phyloP scores from a whole-genome alignment of 1,140 invertebrate species.

The Anastrepha ludens region DNA sequence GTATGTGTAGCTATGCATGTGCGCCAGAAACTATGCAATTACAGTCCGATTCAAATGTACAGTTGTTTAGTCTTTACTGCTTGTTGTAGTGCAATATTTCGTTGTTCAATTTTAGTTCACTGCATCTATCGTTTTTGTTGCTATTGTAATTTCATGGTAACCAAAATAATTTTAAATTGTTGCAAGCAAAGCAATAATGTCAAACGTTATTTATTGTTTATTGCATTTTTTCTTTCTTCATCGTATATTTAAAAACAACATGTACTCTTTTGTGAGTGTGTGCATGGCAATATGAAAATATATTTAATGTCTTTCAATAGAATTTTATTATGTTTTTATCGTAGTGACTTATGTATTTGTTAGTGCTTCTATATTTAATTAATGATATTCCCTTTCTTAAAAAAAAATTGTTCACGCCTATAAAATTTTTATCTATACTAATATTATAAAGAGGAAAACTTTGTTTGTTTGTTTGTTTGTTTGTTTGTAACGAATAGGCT shows the following conservation, averaged over 20 bases:
- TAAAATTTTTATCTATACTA: too few relatives aligned
- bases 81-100: not conserved
- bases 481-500: too few relatives aligned
- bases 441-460: too few relatives aligned
- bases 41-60: not conserved
- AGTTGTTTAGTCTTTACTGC: not conserved
- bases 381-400: too few relatives aligned
- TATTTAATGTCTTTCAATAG: not conserved
- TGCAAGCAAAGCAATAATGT: slow-evolving; percentile 51
- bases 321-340: not conserved
- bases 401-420: too few relatives aligned
- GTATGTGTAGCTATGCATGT: not conserved
- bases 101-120: not conserved
- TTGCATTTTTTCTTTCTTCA: not conserved
- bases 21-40: not conserved
- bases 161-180: slow-evolving; percentile 32
- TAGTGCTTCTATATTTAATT: too few relatives aligned
- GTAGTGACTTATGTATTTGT: too few relatives aligned
- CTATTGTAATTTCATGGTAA: slow-evolving; percentile 14
- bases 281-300: not conserved
- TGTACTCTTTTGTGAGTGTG: too few relatives aligned
- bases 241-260: not conserved
- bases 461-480: too few relatives aligned
- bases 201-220: slow-evolving; percentile 27
- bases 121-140: not conserved